Conservation (phyloP, 2,113 vertebrate genomes). For the Terrapene triunguis region DNA sequence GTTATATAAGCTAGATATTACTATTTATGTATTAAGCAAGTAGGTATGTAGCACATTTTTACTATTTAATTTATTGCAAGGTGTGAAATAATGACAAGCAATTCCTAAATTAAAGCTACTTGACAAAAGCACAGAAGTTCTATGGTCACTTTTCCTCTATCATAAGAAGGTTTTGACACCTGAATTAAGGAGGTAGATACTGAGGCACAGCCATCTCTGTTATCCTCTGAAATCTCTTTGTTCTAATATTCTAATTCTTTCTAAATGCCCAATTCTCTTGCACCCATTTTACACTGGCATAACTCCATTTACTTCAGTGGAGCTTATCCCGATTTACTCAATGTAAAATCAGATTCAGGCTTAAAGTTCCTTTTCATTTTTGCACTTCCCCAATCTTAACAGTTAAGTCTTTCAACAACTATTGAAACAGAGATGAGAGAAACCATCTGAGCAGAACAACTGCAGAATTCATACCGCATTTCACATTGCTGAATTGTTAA, state of each 20-base stretch:
- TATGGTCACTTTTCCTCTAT: neutral
- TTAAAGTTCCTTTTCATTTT: neutral
- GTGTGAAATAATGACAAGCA: neutral
- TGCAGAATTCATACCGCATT: neutral
- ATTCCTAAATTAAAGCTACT: neutral
- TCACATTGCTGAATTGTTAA: neutral
- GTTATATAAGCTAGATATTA: slow-evolving; percentile 17
- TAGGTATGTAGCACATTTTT: slow-evolving; percentile 35
- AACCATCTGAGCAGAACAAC: neutral
- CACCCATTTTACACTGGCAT: neutral
- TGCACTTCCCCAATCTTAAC: neutral
- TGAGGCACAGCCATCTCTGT: neutral
- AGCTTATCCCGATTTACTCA: neutral
- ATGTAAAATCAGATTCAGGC: accelerated
- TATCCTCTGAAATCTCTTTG: neutral
- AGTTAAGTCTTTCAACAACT: neutral
- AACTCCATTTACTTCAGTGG: neutral
- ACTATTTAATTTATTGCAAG: slow-evolving; percentile 68
- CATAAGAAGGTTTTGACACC: neutral
- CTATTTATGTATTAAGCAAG: neutral
- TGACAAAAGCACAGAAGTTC: neutral
- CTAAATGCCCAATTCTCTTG: neutral
- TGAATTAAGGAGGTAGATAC: neutral
- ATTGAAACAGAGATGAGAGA: neutral
- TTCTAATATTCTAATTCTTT: neutral